Evolutionary conservation across 2,113 vertebrate species (phyloP).

Genomic region (Pardalotus punctatus): DNA sequence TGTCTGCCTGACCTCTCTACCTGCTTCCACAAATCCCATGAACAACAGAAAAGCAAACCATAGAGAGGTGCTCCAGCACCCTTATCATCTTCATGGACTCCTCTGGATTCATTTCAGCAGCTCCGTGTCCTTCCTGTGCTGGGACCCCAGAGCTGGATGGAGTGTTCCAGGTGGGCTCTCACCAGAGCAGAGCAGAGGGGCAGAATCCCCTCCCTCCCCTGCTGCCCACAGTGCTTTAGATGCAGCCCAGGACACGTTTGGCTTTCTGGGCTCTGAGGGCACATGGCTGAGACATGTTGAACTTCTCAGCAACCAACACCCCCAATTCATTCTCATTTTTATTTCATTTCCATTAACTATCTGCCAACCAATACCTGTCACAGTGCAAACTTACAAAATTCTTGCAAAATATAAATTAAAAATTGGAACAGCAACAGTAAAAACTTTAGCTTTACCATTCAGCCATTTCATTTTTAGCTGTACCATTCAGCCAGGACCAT

Average conservation of each 20-base stretch:
- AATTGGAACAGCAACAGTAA: not conserved
- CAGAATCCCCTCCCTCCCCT: not conserved
- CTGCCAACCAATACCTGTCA: not conserved
- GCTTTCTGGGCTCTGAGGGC: not conserved
- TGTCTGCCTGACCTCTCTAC: no score
- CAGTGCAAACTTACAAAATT: not conserved
- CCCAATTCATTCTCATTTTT: not conserved
- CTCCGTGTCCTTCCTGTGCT: not conserved
- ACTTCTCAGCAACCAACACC: not conserved
- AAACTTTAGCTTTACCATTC: not conserved
- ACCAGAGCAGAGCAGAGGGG: not conserved
- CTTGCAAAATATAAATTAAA: not conserved
- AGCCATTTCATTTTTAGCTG: not conserved
- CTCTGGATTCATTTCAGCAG: not conserved
- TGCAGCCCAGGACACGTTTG: accelerated
- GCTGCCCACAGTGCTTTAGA: accelerated
- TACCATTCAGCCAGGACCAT: not conserved
- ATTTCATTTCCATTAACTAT: not conserved
- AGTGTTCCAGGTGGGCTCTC: not conserved
- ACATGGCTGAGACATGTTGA: not conserved
- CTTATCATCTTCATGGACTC: not conserved
- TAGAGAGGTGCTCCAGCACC: not conserved
- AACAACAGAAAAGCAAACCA: no score
- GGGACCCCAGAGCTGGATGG: no score
- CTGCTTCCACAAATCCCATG: no score